Evolutionary conservation across 30 jellyfish, hydroid and myxozoan genomes (phyloP).

Genomic region (Pelagia noctiluca): DNA sequence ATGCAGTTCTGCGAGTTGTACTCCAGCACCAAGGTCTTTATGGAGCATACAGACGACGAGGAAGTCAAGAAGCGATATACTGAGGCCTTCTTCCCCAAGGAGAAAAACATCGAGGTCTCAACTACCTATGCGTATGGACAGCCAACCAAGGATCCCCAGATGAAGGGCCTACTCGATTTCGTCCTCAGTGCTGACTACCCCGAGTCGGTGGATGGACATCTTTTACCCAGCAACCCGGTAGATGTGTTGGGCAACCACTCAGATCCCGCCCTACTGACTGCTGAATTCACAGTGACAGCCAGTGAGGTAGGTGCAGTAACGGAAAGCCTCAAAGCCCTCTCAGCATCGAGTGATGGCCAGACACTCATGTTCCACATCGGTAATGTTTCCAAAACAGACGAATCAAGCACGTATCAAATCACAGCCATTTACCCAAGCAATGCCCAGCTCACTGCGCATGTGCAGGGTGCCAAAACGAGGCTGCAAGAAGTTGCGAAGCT

Average conservation of each 20-base stretch:
- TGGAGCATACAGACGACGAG: background rate
- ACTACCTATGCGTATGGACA: background rate
- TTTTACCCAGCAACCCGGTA: background rate
- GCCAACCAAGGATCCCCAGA: background rate
- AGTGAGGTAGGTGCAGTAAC: background rate
- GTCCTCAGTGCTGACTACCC: background rate
- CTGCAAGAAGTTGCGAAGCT: background rate
- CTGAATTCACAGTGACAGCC: background rate
- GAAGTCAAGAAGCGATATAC: background rate
- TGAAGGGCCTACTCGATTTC: background rate
- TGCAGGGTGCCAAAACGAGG: background rate
- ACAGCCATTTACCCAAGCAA: background rate
- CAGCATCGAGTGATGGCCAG: background rate
- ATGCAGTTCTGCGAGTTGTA: background rate
- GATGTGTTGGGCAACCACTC: background rate
- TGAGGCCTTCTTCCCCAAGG: background rate
- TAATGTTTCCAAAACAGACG: background rate
- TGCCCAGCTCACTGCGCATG: background rate
- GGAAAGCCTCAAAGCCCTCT: background rate
- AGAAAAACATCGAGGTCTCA: background rate
- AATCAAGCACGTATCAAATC: background rate
- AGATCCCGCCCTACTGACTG: background rate
- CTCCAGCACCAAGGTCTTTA: background rate
- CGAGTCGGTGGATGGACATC: background rate
- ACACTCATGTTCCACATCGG: background rate